Percentiles rank a stretch among this genome's conserved stretches.
Conservation (phyloP, 2,888 invertebrate species). For the Epinotia brunnichana region DNA sequence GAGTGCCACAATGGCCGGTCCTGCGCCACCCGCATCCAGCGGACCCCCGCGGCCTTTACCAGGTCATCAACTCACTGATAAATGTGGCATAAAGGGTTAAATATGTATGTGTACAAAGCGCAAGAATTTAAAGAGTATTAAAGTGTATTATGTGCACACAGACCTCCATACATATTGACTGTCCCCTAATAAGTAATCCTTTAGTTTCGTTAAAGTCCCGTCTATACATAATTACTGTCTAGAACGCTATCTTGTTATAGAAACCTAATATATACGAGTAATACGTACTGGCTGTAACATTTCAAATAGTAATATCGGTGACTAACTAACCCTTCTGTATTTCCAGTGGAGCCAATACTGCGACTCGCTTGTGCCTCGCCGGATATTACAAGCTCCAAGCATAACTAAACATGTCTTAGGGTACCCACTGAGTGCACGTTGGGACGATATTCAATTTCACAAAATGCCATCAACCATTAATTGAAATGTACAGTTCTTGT, state of each 20-base stretch:
- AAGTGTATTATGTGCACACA: no score
- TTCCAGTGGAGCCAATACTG: conserved; percentile 19
- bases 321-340: conserved; percentile 14
- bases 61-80: no score
- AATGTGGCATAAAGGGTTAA: no score
- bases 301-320: conserved; percentile 11
- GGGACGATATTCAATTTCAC: conserved; percentile 20
- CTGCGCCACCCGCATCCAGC: no score
- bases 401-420: conserved; percentile 23
- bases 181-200: no score
- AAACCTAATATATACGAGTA: neutral
- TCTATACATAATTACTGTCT: no score
- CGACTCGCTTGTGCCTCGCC: neutral
- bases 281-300: neutral
- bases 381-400: conserved; percentile 25
- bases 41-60: no score
- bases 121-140: no score
- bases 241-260: neutral
- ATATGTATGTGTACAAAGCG: no score
- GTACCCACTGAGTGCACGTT: conserved; percentile 7
- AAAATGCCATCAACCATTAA: conserved; percentile 7
- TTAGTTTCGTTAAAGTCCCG: neutral
- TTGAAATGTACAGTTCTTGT: neutral
- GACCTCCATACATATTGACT: no score
- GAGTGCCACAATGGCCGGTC: no score